Evolutionary conservation across 2,888 invertebrate genomes (phyloP), one percentile per base, ranked within the genome.

Genomic region (Pheosia gnoma): DNA sequence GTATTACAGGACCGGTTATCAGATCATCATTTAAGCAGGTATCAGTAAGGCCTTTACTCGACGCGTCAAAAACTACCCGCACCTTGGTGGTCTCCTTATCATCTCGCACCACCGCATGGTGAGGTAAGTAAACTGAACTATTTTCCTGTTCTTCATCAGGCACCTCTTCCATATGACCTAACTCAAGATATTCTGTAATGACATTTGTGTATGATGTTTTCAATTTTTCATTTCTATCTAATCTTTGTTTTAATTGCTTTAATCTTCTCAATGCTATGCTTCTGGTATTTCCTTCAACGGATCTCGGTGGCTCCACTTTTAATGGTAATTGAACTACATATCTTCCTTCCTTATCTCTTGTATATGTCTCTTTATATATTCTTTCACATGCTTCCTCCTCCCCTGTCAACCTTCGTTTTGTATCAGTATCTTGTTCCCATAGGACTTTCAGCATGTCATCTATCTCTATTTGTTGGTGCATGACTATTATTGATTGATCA

Each of bases 21-120:
- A 79, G 59, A 7, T 69, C 64, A 5, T 77, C 77, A 57, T 80
- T 78, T 5, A 80, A 59, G 6, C 71, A 72, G 1, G 67, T 56
- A 1, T 43, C 3, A 45, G 68, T 65, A 52, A 58, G 36, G 4
- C 63, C 59, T 4, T 63, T 51, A 7, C 51, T 8, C 6, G 57
- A 61, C 0, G 62, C 66, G 45, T 71, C 62, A 58, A 72, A 77
- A 0, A 78, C 74, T 0, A 75, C 66, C 4, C 81, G 58, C 5
- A 65, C 56, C 43, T 75, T 72, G 0, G 75, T 67, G 6, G 76
- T 71, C 13, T 70, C 67, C 47, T 71, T 77, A 7, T 77, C 76
- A 6, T 67, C 58, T 11, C 69, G 62, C 3, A 79, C 37, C 0
- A 83, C 75, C 0, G 77, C 70, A 56, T 78, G 77, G 61, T 81